Percentiles rank a stretch among this genome's conserved stretches.
Conservation (phyloP, 1,140 invertebrate genomes). For the Trinorchestia longiramus region DNA sequence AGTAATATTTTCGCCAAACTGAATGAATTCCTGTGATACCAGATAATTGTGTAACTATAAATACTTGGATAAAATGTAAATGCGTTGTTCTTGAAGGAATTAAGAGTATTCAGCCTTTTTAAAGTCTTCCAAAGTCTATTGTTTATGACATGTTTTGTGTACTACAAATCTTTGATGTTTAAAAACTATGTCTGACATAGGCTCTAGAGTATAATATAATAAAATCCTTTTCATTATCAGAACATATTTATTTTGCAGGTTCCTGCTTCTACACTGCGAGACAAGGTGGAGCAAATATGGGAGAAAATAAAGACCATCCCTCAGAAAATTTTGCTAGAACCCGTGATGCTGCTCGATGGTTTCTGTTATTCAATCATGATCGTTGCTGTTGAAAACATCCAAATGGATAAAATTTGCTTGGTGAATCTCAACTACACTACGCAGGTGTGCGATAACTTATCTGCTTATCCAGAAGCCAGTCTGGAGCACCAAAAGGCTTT, state of each 20-base stretch:
- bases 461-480: constrained; percentile 80
- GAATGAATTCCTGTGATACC: background rate
- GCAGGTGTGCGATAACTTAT: constrained; percentile 80
- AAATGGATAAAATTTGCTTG: constrained; percentile 85
- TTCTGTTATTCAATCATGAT: constrained; percentile 65
- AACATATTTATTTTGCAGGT: background rate
- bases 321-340: constrained; percentile 58
- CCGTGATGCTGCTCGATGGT: constrained; percentile 65
- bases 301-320: constrained; percentile 57
- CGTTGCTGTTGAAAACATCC: constrained; percentile 74
- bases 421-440: constrained; percentile 81
- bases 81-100: background rate
- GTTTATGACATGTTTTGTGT: too few species aligned
- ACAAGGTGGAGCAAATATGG: constrained; percentile 56
- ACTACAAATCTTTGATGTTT: too few species aligned
- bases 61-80: background rate
- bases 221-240: background rate
- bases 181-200: too few species aligned
- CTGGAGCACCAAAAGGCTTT: constrained; percentile 82
- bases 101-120: background rate
- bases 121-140: background rate
- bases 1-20: background rate
- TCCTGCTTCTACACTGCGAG: background rate
- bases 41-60: too few species aligned
- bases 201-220: background rate